phyloP scores from a whole-genome alignment of 2,113 vertebrate species.

The Chroicocephalus ridibundus region DNA sequence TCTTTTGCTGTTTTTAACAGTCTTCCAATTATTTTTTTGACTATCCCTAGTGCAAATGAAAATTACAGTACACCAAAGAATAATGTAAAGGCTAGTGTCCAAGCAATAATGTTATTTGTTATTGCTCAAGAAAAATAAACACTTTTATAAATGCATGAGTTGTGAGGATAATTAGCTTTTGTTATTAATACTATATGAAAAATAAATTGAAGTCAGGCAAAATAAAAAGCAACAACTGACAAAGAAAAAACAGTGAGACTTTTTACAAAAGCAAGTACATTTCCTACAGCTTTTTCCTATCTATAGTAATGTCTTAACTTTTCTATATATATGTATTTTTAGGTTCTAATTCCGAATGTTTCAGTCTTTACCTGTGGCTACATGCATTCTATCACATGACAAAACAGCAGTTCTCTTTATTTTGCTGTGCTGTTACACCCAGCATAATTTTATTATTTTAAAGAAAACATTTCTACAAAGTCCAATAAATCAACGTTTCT shows the following conservation, averaged over 20 bases:
- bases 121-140: neutral
- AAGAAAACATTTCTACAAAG: neutral
- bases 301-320: neutral
- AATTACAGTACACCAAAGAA: neutral
- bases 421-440: neutral
- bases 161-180: neutral
- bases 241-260: neutral
- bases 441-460: neutral
- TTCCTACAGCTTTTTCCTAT: neutral
- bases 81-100: neutral
- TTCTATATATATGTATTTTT: neutral
- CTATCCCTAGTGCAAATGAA: neutral
- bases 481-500: slow-evolving; percentile 11
- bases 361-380: neutral
- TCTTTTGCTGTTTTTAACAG: neutral
- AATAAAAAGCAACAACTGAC: neutral
- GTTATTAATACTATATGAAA: neutral
- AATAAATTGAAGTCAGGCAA: neutral
- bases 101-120: neutral
- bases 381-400: neutral
- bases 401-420: neutral
- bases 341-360: neutral
- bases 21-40: neutral
- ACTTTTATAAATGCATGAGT: neutral
- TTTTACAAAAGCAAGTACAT: neutral